Base-by-base conservation (phyloP, 2,888 invertebrate genomes). In the Megaustenia siamemsis region DNA sequence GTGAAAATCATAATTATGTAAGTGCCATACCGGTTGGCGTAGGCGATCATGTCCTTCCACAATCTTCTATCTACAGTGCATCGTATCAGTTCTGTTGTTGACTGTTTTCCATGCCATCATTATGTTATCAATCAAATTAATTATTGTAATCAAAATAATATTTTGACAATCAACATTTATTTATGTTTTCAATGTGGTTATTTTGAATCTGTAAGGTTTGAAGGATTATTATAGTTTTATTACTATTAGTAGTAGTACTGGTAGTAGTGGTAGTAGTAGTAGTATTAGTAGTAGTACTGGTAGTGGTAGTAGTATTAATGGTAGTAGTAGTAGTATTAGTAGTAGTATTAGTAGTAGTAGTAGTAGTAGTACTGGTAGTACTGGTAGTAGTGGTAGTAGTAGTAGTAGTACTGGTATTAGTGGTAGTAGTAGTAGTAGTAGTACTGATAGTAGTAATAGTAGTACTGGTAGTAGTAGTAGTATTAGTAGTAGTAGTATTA, bases 291-390 rank as follows among this genome's bases (percentile, higher is more conserved):
- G 3, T 63, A 63, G 63, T 63, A 63, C 28, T 63, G 28, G 28
- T 63, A 63, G n/a, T n/a, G 28, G 63, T 63, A 63, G 28, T 63
- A 63, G 63, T 63, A 63, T n/a, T 63, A 63, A 28, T 63, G 28
- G 24, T 63, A 63, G 63, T 63, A 63, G n/a, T 63, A 63, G 63
- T n/a, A 63, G 56, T 56, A 56, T 21, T 63, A 63, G 63, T 63
- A 63, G 63, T 63, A 63, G 28, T 63, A 63, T 10, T n/a, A 63
- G 63, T 63, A 63, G 28, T 63, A 63, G 63, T 63, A 63, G 63
- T 63, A 63, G 63, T 63, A 63, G 24, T 63, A 63, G 63, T 63
- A 63, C n/a, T 63, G 28, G 63, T n/a, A 63, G 56, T 56, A 56
- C 24, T 63, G 10, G 63, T 63, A 63, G 63, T 63, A 63, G 63